These are phyloP conservation scores for Drosophila glabriapex DNA, from an alignment of 2,888 invertebrate species.

Conservation along the genomic window DNA sequence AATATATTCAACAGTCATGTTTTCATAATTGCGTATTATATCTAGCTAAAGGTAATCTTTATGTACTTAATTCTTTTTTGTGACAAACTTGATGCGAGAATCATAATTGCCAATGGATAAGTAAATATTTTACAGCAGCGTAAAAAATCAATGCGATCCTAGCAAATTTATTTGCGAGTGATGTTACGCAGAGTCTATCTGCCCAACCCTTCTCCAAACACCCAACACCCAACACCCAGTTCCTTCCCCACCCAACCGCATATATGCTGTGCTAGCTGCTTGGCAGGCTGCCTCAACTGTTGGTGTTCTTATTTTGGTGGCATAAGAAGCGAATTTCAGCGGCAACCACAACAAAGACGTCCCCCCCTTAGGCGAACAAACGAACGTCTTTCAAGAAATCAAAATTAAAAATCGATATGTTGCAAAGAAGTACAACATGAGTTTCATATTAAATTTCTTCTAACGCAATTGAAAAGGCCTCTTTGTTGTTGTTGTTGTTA, in stretches of 20 bases:
- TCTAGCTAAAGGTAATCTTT: neutral
- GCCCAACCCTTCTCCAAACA: too few species aligned
- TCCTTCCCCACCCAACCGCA: neutral
- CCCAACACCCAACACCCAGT: neutral
- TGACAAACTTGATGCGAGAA: neutral
- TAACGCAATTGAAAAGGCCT: slow-evolving; percentile 64
- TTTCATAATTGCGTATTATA: neutral
- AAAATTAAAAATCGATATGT: slow-evolving; percentile 57
- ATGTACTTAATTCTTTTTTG: neutral
- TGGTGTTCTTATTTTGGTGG: slow-evolving; percentile 16
- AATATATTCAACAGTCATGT: neutral
- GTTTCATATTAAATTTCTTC: slow-evolving; percentile 74
- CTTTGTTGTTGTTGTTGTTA: slow-evolving; percentile 26
- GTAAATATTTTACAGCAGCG: neutral
- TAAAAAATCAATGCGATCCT: slow-evolving; percentile 23
- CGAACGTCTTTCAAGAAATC: slow-evolving; percentile 30
- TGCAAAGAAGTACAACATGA: slow-evolving; percentile 50
- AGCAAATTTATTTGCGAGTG: slow-evolving; percentile 14
- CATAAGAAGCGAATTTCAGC: slow-evolving; percentile 26
- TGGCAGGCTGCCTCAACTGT: neutral
- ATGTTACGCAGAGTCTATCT: neutral
- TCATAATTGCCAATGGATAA: neutral
- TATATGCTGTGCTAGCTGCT: neutral
- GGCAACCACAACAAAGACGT: slow-evolving; percentile 57
- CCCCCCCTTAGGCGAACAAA: slow-evolving; percentile 15